Evolutionary conservation across 1,140 invertebrate genomes (phyloP).

Genomic region (Achroia grisella): DNA sequence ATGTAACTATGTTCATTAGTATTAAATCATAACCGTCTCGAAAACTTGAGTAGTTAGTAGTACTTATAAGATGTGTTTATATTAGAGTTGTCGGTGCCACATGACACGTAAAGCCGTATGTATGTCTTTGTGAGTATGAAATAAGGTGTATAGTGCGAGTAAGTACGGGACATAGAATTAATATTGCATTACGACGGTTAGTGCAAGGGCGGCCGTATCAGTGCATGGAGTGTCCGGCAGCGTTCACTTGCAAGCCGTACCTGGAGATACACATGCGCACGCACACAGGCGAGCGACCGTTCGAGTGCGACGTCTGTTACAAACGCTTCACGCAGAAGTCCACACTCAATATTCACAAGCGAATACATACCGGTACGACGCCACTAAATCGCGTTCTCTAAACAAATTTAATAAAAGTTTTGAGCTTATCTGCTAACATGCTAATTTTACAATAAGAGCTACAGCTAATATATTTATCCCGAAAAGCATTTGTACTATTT

Average conservation of each 20-base stretch:
- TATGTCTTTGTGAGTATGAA: too few relatives aligned
- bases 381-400: neutral
- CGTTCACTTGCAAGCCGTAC: conserved; percentile 80
- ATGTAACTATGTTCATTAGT: neutral
- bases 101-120: conserved; percentile 8
- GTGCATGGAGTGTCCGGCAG: conserved; percentile 77
- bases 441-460: too few relatives aligned
- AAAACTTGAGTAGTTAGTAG: neutral
- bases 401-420: too few relatives aligned
- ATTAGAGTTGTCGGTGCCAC: conserved; percentile 64
- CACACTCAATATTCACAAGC: conserved; percentile 85
- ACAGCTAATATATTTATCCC: too few relatives aligned
- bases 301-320: conserved; percentile 80
- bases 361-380: conserved; percentile 81
- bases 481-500: too few relatives aligned
- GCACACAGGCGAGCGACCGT: conserved; percentile 84
- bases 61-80: conserved; percentile 2
- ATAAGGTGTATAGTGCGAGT: too few relatives aligned
- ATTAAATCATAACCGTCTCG: neutral
- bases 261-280: conserved; percentile 84
- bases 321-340: conserved; percentile 83
- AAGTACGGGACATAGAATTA: conserved; percentile 1
- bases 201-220: conserved; percentile 75
- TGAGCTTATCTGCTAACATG: too few relatives aligned
- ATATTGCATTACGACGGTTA: conserved; percentile 20